Percentiles rank a stretch among this genome's conserved stretches.
phyloP scores from a whole-genome alignment of 2,113 vertebrate species.

The Thryonomys swinderianus region DNA sequence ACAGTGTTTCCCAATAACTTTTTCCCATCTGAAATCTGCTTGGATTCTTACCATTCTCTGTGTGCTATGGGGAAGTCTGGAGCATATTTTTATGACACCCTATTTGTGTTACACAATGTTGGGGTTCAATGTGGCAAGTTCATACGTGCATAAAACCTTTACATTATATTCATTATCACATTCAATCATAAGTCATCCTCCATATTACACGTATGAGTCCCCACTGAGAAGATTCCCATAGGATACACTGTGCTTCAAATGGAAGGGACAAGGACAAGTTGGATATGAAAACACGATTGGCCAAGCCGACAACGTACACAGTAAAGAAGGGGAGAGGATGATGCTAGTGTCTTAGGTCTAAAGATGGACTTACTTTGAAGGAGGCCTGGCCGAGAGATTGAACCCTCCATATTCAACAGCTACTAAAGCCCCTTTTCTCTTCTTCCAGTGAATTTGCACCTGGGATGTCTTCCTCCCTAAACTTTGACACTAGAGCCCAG shows the following conservation, averaged over 20 bases:
- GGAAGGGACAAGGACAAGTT: conserved; percentile 2
- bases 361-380: not conserved
- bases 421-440: not conserved
- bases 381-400: not conserved
- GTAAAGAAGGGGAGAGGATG: not conserved
- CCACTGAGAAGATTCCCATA: not conserved
- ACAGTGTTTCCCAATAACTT: not conserved
- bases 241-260: not conserved
- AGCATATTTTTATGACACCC: not conserved
- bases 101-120: not conserved
- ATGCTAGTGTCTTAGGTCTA: not conserved
- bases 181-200: not conserved
- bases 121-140: not conserved
- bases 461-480: not conserved
- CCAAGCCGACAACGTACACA: not conserved
- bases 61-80: not conserved
- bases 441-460: not conserved
- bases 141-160: not conserved
- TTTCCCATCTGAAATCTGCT: not conserved
- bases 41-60: not conserved
- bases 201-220: not conserved
- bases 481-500: not conserved
- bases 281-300: not conserved
- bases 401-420: not conserved
- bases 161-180: not conserved